A percentile compares a stretch with the other conserved stretches of the same genome.
Evolutionary conservation across 1,140 invertebrate species (phyloP).

Genomic region (Halictus rubicundus): DNA sequence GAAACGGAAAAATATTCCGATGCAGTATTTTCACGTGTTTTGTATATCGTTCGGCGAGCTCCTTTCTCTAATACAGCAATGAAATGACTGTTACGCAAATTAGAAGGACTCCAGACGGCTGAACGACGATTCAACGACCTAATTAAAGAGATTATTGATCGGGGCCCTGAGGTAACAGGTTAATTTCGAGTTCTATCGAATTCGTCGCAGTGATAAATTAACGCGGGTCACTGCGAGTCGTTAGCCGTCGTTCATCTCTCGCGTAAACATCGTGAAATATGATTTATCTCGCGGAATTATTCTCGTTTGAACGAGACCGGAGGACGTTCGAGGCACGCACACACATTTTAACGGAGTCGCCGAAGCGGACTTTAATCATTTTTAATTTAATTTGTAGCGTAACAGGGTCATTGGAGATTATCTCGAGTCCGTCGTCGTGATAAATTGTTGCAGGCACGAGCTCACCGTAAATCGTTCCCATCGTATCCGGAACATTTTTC

Average conservation of each 20-base stretch:
- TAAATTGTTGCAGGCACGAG: conserved; percentile 29
- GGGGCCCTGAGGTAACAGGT: background rate
- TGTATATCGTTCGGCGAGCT: too few relatives aligned
- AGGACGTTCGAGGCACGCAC: background rate
- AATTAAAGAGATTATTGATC: background rate
- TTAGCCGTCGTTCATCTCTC: too few relatives aligned
- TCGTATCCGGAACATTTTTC: conserved; percentile 9
- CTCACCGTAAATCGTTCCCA: conserved; percentile 32
- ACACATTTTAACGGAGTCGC: background rate
- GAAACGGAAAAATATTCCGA: too few relatives aligned
- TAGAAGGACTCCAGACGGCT: too few relatives aligned
- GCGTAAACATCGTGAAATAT: background rate
- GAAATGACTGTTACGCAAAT: too few relatives aligned
- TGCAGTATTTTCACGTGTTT: too few relatives aligned
- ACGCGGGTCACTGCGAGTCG: background rate
- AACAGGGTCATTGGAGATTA: conserved; percentile 43
- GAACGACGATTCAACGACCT: background rate
- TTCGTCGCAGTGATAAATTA: background rate
- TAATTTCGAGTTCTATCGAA: background rate
- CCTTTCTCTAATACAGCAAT: too few relatives aligned
- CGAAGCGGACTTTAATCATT: conserved; percentile 15
- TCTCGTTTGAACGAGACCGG: background rate
- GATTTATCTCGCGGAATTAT: background rate
- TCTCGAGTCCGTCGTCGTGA: conserved; percentile 21
- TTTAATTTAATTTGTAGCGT: conserved; percentile 45